A percentile compares a stretch with the other conserved stretches of the same genome.
Conservation (phyloP, 2,113 vertebrate genomes). For the Hemichromis elongatus region DNA sequence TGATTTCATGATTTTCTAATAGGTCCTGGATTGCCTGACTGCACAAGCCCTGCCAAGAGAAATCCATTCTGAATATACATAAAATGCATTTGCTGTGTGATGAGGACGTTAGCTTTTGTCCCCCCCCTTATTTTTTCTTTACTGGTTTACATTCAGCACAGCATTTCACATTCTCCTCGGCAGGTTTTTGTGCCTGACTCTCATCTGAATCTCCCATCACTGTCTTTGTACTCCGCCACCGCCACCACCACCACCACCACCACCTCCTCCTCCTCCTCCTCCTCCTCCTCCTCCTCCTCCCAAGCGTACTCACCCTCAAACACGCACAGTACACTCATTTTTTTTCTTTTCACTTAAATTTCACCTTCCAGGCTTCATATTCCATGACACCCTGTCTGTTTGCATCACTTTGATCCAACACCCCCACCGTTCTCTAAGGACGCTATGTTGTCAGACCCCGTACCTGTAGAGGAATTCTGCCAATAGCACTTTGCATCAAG, state of each 20-base stretch:
- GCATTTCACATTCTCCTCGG: background rate
- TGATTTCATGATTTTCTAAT: background rate
- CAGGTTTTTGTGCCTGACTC: background rate
- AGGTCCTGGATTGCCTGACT: conserved; percentile 12
- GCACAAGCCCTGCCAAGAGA: background rate
- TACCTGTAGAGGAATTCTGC: conserved; percentile 64
- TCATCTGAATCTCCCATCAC: background rate
- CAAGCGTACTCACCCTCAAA: conserved; percentile 5
- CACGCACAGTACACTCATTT: background rate
- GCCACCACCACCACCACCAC: background rate
- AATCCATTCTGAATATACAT: background rate
- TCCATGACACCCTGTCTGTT: conserved; percentile 69
- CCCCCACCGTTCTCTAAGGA: conserved; percentile 51
- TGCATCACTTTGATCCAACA: conserved; percentile 61
- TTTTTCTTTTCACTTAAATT: conserved; percentile 44
- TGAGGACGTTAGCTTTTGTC: background rate
- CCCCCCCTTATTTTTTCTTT: background rate
- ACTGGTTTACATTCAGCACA: background rate
- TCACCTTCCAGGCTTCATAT: conserved; percentile 61
- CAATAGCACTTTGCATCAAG: conserved; percentile 54
- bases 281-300: background rate
- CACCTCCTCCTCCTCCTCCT: background rate
- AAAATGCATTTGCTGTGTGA: background rate
- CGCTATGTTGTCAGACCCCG: conserved; percentile 37
- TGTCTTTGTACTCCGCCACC: conserved; percentile 2